Conservation (phyloP, 2,797 vertebrate genomes). For the Oophaga sylvatica region DNA sequence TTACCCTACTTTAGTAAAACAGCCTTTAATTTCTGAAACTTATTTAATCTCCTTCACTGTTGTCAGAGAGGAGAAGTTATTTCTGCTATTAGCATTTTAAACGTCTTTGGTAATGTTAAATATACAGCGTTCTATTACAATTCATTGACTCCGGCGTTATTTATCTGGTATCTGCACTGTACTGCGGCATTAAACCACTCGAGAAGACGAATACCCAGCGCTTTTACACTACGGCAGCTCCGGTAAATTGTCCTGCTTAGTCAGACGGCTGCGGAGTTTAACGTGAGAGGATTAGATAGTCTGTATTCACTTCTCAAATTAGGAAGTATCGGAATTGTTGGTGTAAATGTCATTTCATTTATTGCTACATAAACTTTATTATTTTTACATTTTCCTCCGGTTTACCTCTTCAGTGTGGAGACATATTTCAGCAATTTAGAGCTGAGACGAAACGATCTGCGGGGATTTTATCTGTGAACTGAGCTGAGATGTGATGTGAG, state of each 20-base stretch:
- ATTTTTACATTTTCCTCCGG: conserved; percentile 45
- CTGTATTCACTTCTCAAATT: conserved; percentile 17
- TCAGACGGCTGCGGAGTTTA: conserved; percentile 40
- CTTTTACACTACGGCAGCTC: neutral
- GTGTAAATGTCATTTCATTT: conserved; percentile 51
- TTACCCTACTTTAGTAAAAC: neutral
- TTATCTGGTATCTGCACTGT: conserved; percentile 26
- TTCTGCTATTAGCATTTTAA: conserved; percentile 29
- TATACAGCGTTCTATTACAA: conserved; percentile 11
- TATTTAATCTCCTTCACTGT: neutral
- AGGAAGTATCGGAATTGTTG: conserved; percentile 25
- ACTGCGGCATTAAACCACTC: conserved; percentile 37
- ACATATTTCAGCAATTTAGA: conserved; percentile 23
- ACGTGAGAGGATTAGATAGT: conserved; percentile 14
- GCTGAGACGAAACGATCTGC: conserved; percentile 9
- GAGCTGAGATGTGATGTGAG: neutral
- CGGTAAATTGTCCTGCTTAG: conserved; percentile 37
- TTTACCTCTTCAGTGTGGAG: conserved; percentile 27
- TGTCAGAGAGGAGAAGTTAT: conserved; percentile 16
- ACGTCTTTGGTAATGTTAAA: conserved; percentile 18
- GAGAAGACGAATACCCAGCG: conserved; percentile 17
- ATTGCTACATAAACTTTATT: conserved; percentile 52
- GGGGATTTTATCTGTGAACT: neutral
- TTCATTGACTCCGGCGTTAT: conserved; percentile 31
- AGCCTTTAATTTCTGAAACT: neutral